Conservation (phyloP, 2,797 vertebrate species). For the Carcharodon carcharias region DNA sequence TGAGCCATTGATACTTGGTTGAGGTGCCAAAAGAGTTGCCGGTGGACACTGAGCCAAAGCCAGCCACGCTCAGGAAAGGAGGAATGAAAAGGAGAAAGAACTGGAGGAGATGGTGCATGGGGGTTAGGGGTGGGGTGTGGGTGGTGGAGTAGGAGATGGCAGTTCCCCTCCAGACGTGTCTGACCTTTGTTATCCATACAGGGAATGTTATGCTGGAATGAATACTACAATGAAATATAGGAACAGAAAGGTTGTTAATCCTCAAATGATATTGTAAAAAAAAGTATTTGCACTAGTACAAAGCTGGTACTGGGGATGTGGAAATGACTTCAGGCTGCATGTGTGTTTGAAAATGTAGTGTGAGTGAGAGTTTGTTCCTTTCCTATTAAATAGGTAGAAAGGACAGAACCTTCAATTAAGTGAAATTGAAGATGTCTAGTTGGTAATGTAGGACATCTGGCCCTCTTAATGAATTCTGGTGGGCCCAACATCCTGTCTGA, state of each 20-base stretch:
- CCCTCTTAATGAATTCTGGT: background rate
- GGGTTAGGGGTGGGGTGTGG: background rate
- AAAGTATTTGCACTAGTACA: background rate
- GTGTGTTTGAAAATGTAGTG: background rate
- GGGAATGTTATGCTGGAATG: background rate
- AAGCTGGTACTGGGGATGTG: background rate
- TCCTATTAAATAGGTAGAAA: background rate
- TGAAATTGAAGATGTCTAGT: background rate
- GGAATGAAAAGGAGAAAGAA: background rate
- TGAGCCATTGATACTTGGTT: background rate
- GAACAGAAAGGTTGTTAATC: background rate
- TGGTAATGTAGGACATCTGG: background rate
- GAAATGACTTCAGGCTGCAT: background rate
- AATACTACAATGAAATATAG: background rate
- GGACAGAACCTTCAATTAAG: background rate
- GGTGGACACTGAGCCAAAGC: background rate
- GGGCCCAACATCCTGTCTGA: background rate
- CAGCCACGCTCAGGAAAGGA: too few relatives aligned
- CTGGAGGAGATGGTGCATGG: background rate
- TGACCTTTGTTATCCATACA: background rate
- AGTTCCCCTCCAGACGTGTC: background rate
- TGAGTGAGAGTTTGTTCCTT: background rate
- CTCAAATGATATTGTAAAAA: too few relatives aligned
- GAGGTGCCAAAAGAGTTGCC: background rate
- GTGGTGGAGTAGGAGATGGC: background rate